These are phyloP conservation scores for Macaria notata DNA, from an alignment of 2,888 invertebrate species.

Conservation along the genomic window DNA sequence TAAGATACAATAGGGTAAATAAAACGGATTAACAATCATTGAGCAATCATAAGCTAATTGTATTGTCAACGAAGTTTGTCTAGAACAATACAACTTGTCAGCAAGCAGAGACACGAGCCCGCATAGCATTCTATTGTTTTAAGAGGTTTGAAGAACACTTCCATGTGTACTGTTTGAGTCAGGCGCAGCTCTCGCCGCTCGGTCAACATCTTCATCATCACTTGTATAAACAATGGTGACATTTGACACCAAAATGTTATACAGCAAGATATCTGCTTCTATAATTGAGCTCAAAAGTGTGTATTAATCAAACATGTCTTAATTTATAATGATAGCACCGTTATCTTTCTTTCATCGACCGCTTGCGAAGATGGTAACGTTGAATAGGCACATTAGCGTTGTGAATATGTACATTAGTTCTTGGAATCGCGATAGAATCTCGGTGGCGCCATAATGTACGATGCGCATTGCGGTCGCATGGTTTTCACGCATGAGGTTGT, in stretches of 20 bases:
- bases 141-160: slow-evolving; percentile 53
- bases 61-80: slow-evolving; percentile 52
- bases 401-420: too few relatives aligned
- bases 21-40: too few relatives aligned
- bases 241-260: slow-evolving; percentile 28
- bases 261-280: slow-evolving; percentile 17
- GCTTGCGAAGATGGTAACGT: slow-evolving; percentile 15
- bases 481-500: slow-evolving; percentile 57
- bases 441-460: slow-evolving; percentile 33
- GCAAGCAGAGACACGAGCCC: slow-evolving; percentile 52
- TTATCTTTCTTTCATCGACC: slow-evolving; percentile 17
- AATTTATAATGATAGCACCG: slow-evolving; percentile 20
- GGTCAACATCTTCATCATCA: slow-evolving; percentile 33
- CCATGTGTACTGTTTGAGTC: slow-evolving; percentile 38
- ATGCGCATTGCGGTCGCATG: slow-evolving; percentile 32
- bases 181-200: slow-evolving; percentile 36
- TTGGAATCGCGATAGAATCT: slow-evolving; percentile 24
- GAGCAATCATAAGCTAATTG: slow-evolving; percentile 45
- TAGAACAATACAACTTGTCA: slow-evolving; percentile 44
- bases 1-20: too few relatives aligned
- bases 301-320: slow-evolving; percentile 20
- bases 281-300: slow-evolving; percentile 11
- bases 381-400: slow-evolving; percentile 6
- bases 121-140: slow-evolving; percentile 73
- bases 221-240: slow-evolving; percentile 35